A percentile compares a stretch with the other conserved stretches of the same genome.
These are phyloP conservation scores for Zaprionus tsacasi DNA, from an alignment of 1,140 invertebrate species.

Conservation along the genomic window DNA sequence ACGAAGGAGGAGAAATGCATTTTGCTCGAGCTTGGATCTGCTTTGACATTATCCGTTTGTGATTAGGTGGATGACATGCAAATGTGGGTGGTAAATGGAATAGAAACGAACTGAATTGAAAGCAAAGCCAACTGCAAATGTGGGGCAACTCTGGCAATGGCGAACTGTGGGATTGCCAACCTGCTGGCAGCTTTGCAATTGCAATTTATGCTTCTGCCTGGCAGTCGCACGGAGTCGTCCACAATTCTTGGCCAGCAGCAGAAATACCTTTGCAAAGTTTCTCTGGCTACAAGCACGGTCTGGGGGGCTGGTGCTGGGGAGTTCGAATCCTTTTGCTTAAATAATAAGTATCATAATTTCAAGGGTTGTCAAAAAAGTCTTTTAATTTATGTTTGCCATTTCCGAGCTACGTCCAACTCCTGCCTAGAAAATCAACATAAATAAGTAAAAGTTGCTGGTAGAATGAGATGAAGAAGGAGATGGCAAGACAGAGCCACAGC, in stretches of 20 bases:
- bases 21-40: conserved; percentile 8
- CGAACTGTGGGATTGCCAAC: conserved; percentile 11
- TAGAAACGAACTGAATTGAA: conserved; percentile 3
- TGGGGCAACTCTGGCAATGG: conserved; percentile 20
- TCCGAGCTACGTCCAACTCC: conserved; percentile 59
- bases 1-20: conserved; percentile 13
- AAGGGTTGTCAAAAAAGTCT: conserved; percentile 81
- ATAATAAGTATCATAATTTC: conserved; percentile 83
- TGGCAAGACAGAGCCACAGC: neutral
- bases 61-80: conserved; percentile 80
- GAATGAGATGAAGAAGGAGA: neutral
- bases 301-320: too few species aligned
- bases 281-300: neutral
- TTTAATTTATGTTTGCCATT: conserved; percentile 81
- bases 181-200: conserved; percentile 26
- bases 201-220: conserved; percentile 58
- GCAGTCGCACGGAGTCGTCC: conserved; percentile 23
- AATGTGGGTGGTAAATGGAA: conserved; percentile 48
- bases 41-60: conserved; percentile 79
- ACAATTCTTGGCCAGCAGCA: conserved; percentile 47
- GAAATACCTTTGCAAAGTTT: conserved; percentile 23
- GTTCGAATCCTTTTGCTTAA: conserved; percentile 54
- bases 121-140: neutral
- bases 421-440: conserved; percentile 81
- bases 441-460: conserved; percentile 71